Evolutionary conservation across 2,888 invertebrate genomes (phyloP).

Genomic region (Oscheius sp.): DNA sequence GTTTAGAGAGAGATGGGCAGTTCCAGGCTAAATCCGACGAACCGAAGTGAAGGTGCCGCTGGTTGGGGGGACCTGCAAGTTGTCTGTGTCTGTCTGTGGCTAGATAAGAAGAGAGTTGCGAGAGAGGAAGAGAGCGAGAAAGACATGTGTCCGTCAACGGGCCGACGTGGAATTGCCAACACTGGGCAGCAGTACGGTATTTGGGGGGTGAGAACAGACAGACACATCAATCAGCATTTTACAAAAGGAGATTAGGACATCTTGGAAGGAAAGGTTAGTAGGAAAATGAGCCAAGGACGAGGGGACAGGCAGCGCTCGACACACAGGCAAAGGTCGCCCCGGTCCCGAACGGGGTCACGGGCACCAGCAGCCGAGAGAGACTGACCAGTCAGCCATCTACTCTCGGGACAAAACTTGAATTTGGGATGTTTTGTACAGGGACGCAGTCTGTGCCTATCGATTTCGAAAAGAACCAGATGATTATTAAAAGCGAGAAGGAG

Average conservation of each 20-base stretch:
- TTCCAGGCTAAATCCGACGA: constrained; percentile 43
- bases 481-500: no score
- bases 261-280: not conserved
- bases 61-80: constrained; percentile 6
- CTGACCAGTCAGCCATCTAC: no score
- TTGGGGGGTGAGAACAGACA: constrained; percentile 21
- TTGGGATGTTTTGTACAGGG: no score
- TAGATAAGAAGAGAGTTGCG: constrained; percentile 3
- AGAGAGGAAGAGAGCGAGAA: constrained; percentile 5
- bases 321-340: constrained; percentile 25
- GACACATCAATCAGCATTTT: constrained; percentile 19
- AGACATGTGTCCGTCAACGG: not conserved
- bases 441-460: no score
- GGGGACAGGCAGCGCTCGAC: not conserved
- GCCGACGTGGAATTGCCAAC: not conserved
- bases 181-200: not conserved
- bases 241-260: not conserved
- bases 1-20: constrained; percentile 48
- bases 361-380: not conserved
- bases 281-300: constrained; percentile 35
- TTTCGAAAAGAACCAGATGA: no score
- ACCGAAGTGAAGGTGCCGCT: constrained; percentile 8
- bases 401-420: no score
- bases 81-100: constrained; percentile 1
- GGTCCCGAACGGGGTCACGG: constrained; percentile 33